Percentiles rank a stretch among this genome's conserved stretches.
These are phyloP conservation scores for Cyprinodon tularosa DNA, from an alignment of 2,113 vertebrate species.

Conservation along the genomic window DNA sequence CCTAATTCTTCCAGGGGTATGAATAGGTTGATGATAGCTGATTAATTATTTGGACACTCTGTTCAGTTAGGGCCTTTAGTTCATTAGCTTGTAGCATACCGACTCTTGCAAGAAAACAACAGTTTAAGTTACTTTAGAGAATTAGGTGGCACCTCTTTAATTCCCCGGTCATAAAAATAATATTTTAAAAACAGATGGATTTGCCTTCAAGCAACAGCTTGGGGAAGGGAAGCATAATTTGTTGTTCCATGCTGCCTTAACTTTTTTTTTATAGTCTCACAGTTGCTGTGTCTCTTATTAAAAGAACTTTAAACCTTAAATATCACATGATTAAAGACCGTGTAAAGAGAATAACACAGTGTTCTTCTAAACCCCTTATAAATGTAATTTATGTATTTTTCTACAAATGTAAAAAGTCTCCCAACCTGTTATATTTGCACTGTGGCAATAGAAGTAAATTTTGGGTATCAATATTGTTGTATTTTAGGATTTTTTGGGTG, in stretches of 20 bases:
- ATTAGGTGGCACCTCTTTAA: neutral
- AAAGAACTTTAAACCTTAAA: neutral
- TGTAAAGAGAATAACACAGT: too few species aligned
- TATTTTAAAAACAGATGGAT: neutral
- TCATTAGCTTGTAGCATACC: neutral
- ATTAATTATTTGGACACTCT: neutral
- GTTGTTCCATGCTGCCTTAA: too few species aligned
- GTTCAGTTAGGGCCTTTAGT: neutral
- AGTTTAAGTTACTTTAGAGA: neutral
- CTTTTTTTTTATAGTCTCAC: too few species aligned
- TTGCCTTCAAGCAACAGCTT: neutral
- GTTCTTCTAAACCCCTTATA: too few species aligned
- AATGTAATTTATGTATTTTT: too few species aligned
- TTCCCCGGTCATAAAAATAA: neutral
- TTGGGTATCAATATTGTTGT: too few species aligned
- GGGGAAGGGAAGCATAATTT: neutral
- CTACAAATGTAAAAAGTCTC: too few species aligned
- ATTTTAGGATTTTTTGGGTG: too few species aligned
- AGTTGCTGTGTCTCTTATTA: neutral
- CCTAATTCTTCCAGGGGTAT: neutral
- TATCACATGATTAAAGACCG: neutral
- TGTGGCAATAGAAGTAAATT: too few species aligned
- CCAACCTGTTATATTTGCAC: too few species aligned
- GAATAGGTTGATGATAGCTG: neutral
- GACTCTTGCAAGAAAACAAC: too few species aligned